Evolutionary conservation across 2,888 invertebrate species (phyloP).

Genomic region (Drosophila rubida): DNA sequence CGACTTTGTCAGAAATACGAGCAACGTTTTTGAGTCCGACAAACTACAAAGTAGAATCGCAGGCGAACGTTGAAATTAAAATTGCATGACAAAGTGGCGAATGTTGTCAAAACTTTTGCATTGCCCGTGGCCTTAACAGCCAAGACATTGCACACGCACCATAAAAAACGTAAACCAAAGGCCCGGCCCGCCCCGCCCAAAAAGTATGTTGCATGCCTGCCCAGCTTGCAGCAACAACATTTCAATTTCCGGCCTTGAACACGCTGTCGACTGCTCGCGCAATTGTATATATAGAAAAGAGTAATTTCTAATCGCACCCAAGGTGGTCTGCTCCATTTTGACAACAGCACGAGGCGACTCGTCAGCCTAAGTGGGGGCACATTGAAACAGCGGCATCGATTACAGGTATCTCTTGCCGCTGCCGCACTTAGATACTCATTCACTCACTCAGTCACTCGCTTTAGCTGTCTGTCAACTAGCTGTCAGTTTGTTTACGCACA

Average conservation of each 20-base stretch:
- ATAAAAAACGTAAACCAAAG: constrained; percentile 8
- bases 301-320: constrained; percentile 33
- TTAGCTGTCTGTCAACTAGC: constrained; percentile 49
- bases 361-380: constrained; percentile 17
- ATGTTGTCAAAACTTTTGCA: constrained; percentile 77
- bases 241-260: constrained; percentile 64
- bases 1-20: constrained; percentile 76
- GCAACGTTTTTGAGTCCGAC: constrained; percentile 40
- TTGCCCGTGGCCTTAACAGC: constrained; percentile 45
- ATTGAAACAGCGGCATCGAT: constrained; percentile 39
- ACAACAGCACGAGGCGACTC: constrained; percentile 20
- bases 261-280: constrained; percentile 17
- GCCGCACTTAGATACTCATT: constrained; percentile 7
- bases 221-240: constrained; percentile 38
- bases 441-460: constrained; percentile 9
- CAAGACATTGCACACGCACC: constrained; percentile 32
- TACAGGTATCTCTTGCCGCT: constrained; percentile 14
- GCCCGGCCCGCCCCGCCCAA: neutral
- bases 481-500: constrained; percentile 65
- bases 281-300: constrained; percentile 34
- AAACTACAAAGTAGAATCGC: constrained; percentile 66
- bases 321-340: constrained; percentile 31
- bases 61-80: constrained; percentile 68
- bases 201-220: constrained; percentile 41
- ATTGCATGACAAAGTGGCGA: constrained; percentile 79